Evolutionary conservation across 1,140 invertebrate species (phyloP).

Genomic region (Argopecten irradians): DNA sequence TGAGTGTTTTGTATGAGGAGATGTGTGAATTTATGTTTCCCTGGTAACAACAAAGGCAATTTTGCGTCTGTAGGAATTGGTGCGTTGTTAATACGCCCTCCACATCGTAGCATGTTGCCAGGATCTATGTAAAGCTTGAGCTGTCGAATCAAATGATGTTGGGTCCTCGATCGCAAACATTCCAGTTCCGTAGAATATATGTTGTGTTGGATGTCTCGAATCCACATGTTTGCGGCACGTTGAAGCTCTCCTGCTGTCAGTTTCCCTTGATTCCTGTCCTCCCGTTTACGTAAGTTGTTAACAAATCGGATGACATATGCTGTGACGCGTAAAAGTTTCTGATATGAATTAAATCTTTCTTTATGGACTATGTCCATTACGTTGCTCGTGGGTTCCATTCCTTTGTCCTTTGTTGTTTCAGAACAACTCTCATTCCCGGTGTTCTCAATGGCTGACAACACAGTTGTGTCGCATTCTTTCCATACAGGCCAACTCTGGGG

Average conservation of each 20-base stretch:
- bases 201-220: neutral
- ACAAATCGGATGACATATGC: no score
- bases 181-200: neutral
- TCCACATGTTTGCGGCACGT: neutral
- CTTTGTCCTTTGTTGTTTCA: no score
- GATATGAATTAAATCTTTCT: no score
- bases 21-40: slow-evolving; percentile 31
- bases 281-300: neutral
- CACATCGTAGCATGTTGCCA: slow-evolving; percentile 17
- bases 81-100: slow-evolving; percentile 32
- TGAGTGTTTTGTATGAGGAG: slow-evolving; percentile 27
- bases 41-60: slow-evolving; percentile 36
- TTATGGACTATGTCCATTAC: no score
- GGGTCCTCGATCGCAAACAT: neutral
- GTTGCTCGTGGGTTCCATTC: no score
- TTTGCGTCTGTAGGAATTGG: neutral
- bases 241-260: neutral
- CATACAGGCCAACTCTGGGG: neutral
- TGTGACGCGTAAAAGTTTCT: no score
- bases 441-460: no score
- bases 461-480: neutral
- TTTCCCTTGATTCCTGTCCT: neutral
- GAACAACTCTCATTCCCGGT: no score
- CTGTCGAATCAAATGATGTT: slow-evolving; percentile 24
- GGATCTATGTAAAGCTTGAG: slow-evolving; percentile 3